phyloP scores from a whole-genome alignment of 2,888 invertebrate genomes.

The Formica aserva region DNA sequence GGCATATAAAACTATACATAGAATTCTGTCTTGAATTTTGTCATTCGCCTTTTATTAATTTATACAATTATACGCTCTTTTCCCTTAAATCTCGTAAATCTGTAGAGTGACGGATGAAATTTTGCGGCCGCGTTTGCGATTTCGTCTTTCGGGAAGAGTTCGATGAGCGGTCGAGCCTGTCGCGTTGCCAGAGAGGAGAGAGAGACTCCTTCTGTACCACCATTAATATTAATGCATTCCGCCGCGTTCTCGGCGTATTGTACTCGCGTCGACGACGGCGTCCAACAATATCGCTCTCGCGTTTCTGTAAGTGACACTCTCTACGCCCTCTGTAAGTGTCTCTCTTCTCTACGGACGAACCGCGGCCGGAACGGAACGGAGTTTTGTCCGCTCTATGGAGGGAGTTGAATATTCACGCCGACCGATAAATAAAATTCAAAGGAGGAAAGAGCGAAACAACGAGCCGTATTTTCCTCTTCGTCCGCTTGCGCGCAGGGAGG shows the following conservation, averaged over 20 bases:
- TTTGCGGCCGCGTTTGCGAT: slow-evolving; percentile 50
- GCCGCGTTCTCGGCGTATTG: slow-evolving; percentile 76
- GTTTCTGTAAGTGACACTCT: slow-evolving; percentile 71
- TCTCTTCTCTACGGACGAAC: slow-evolving; percentile 21
- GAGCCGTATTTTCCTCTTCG: slow-evolving; percentile 62
- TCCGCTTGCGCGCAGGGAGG: not conserved
- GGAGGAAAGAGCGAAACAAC: slow-evolving; percentile 71
- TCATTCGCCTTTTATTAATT: not conserved
- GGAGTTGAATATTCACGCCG: slow-evolving; percentile 79
- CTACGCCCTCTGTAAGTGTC: not conserved
- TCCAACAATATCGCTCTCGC: slow-evolving; percentile 63
- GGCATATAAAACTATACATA: not conserved
- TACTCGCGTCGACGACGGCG: slow-evolving; percentile 72
- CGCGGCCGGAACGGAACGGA: slow-evolving; percentile 54
- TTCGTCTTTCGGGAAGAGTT: slow-evolving; percentile 48
- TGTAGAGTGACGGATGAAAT: slow-evolving; percentile 27
- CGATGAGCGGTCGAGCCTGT: slow-evolving; percentile 56
- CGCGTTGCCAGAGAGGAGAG: slow-evolving; percentile 59
- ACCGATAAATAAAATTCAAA: slow-evolving; percentile 79
- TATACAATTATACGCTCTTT: not conserved
- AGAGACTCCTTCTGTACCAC: slow-evolving; percentile 65
- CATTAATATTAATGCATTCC: slow-evolving; percentile 83
- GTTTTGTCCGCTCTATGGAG: slow-evolving; percentile 63
- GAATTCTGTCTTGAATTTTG: not conserved
- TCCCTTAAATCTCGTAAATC: not conserved